These are phyloP conservation scores for Sporophila hypoxantha DNA, from an alignment of 2,113 vertebrate species.

Conservation along the genomic window DNA sequence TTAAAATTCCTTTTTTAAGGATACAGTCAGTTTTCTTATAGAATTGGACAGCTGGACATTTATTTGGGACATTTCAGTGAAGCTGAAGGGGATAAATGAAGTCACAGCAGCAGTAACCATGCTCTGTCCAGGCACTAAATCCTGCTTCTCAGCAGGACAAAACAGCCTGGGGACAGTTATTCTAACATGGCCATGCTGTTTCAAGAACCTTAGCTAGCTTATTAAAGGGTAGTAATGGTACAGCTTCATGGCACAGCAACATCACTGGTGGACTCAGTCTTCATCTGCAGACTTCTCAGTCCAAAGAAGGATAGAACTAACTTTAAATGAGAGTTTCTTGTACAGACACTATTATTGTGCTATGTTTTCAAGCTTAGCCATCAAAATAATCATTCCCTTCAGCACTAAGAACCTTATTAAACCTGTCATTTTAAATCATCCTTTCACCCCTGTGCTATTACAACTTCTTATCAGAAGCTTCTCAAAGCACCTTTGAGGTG, in stretches of 20 bases:
- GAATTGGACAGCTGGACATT: neutral
- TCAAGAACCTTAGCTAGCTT: neutral
- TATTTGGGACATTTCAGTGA: neutral
- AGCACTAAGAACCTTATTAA: neutral
- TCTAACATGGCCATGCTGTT: neutral
- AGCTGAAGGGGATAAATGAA: neutral
- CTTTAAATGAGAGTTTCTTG: neutral
- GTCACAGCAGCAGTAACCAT: neutral
- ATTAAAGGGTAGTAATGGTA: neutral
- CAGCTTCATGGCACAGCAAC: neutral
- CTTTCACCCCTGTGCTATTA: neutral
- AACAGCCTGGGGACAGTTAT: neutral
- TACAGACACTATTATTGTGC: neutral
- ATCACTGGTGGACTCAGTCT: neutral
- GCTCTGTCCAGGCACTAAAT: neutral
- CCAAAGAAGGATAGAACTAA: neutral
- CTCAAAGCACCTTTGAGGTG: neutral
- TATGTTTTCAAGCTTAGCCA: neutral
- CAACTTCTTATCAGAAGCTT: neutral
- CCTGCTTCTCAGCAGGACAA: neutral
- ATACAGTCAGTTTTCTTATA: neutral
- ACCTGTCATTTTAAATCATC: neutral
- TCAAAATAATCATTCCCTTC: neutral
- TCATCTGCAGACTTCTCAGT: neutral
- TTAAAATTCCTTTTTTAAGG: neutral